Evolutionary conservation across 2,888 invertebrate species (phyloP).

Genomic region (Euzophera pinguis): DNA sequence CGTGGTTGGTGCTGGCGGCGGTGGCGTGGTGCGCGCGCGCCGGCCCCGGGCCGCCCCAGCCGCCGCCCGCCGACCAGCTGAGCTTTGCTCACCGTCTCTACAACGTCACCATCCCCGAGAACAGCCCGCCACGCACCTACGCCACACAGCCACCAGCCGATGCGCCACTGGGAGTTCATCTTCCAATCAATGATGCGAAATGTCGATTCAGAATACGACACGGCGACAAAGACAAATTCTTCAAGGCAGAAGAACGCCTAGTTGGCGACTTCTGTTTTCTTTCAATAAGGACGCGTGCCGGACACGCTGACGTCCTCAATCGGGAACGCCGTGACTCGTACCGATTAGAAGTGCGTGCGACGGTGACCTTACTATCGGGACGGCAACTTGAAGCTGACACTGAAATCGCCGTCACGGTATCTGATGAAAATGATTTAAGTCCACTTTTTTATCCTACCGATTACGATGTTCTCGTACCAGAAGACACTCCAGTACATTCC

Average conservation of each 20-base stretch:
- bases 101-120: constrained; percentile 95
- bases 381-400: constrained; percentile 85
- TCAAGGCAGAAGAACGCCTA: constrained; percentile 92
- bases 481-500: constrained; percentile 92
- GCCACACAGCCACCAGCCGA: constrained; percentile 85
- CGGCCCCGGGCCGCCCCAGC: constrained; percentile 40
- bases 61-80: constrained; percentile 46
- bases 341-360: constrained; percentile 85
- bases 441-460: constrained; percentile 95
- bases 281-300: constrained; percentile 92
- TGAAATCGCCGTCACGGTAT: constrained; percentile 84
- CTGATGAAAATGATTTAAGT: constrained; percentile 94
- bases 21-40: constrained; percentile 52
- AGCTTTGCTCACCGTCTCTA: constrained; percentile 87
- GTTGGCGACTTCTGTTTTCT: constrained; percentile 98
- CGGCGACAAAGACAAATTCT: constrained; percentile 94
- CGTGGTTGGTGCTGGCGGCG: constrained; percentile 54
- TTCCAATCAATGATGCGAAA: constrained; percentile 55
- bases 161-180: constrained; percentile 88
- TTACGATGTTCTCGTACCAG: constrained; percentile 92
- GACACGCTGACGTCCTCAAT: constrained; percentile 92
- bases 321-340: constrained; percentile 94
- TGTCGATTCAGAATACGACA: constrained; percentile 92
- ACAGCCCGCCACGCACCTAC: constrained; percentile 94
- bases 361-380: constrained; percentile 78